phyloP scores from a whole-genome alignment of 1,140 invertebrate genomes.

The Bombus breviceps region DNA sequence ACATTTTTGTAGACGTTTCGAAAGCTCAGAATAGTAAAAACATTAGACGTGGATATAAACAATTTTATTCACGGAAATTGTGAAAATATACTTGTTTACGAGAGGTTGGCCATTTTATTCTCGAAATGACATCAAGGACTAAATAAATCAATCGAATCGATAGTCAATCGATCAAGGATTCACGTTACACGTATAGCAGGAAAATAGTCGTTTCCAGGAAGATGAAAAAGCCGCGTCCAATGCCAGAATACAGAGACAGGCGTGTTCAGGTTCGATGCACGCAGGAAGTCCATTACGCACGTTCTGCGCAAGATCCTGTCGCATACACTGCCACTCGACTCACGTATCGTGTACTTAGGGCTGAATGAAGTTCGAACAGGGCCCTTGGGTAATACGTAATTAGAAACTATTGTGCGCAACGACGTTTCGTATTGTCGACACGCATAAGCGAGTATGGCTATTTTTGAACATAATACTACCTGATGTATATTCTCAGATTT shows the following conservation, averaged over 20 bases:
- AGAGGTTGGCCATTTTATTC: too few species aligned
- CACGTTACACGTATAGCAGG: neutral
- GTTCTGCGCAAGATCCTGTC: slow-evolving; percentile 66
- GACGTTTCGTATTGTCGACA: slow-evolving; percentile 30
- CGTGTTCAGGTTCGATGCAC: slow-evolving; percentile 76
- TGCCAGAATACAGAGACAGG: slow-evolving; percentile 67
- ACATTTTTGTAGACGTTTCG: too few species aligned
- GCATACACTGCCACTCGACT: slow-evolving; percentile 45
- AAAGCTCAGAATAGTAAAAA: too few species aligned
- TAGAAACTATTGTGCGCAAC: slow-evolving; percentile 40
- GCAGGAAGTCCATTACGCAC: slow-evolving; percentile 76
- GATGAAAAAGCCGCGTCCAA: slow-evolving; percentile 66
- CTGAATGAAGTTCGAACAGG: slow-evolving; percentile 44
- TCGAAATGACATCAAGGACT: too few species aligned
- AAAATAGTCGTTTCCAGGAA: slow-evolving; percentile 51
- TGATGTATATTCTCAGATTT: neutral
- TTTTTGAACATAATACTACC: neutral
- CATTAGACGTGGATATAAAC: too few species aligned
- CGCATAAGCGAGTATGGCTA: neutral
- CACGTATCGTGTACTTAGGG: slow-evolving; percentile 58
- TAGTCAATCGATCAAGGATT: neutral
- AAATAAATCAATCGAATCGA: neutral
- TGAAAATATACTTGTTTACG: too few species aligned
- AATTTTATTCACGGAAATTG: too few species aligned
- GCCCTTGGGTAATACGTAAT: slow-evolving; percentile 43